Evolutionary conservation across 23 tunicate species (phyloP), one percentile per base, ranked within the genome.

Genomic region (Styela plicata): DNA sequence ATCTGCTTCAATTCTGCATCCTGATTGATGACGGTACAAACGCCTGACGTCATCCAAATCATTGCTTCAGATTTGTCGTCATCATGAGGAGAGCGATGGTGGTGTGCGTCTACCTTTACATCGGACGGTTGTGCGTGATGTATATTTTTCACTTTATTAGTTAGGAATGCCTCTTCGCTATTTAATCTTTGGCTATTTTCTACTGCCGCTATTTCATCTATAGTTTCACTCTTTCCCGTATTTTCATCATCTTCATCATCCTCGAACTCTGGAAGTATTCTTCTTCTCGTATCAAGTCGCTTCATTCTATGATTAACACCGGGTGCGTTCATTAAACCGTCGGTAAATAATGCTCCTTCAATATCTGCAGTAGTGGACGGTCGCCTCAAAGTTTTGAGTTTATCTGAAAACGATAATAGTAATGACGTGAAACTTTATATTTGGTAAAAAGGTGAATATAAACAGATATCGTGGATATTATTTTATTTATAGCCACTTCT

Each of bases 281-380:
- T 33, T 31, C 77, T 34, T 32, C 77, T 27, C 2, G 32, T 31
- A 3, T 33, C 32, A 28, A 71, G 77, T 71, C 77, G 5, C 13
- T 71, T 71, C 77, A 71, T 71, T 34, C 77, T 33, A 5, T 33
- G 34, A 30, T 71, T 71, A 71, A 71, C 77, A 30, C 77, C 77
- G 34, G 77, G 77, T 31, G 77, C 77, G 36, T 71, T 71, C 36
- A 71, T 71, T n/a, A 71, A 34, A 3, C 77, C 77, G 5, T 27
- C 34, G 5, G 77, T 71, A 36, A 71, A 71, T 3, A 71, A 36
- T 19, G 32, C 77, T 13, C 77, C 77, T 71, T 71, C 77, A 5
- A 71, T 71, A 17, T 71, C 77, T 3, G 32, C 24, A 13, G 35
- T 36, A 36, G 29, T 16, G 13, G 57, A 44, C 7, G 57, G 57